Conservation (phyloP, 2,113 vertebrate species). For the Trichechus manatus region DNA sequence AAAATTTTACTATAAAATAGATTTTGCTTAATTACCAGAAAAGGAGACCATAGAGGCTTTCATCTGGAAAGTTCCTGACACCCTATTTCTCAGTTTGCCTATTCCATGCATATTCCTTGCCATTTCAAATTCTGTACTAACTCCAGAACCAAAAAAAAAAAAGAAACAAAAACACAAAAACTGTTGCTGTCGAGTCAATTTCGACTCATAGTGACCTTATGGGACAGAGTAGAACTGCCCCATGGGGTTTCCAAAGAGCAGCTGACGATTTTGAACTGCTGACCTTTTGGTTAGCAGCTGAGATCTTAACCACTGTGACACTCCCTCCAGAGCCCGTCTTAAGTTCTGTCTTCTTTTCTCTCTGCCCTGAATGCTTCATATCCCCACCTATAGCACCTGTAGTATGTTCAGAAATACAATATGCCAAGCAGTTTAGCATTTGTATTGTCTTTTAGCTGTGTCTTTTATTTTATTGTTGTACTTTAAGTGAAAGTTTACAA, state of each 20-base stretch:
- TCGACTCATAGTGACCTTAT: too few species aligned
- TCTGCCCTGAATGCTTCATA: neutral
- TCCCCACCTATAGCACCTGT: rapidly evolving
- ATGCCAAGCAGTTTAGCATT: neutral
- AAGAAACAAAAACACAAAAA: too few species aligned
- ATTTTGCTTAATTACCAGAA: conserved; percentile 44
- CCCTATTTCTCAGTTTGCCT: neutral
- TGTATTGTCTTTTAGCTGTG: neutral
- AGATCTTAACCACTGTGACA: too few species aligned
- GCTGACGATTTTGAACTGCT: too few species aligned
- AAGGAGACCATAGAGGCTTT: neutral
- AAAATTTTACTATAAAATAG: conserved; percentile 24
- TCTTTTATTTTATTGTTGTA: neutral
- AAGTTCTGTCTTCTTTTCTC: neutral
- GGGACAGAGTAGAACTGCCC: too few species aligned
- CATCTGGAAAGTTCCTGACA: neutral
- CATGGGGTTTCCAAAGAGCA: too few species aligned
- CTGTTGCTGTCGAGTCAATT: too few species aligned
- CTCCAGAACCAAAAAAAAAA: too few species aligned
- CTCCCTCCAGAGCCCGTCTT: neutral
- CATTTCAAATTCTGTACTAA: neutral
- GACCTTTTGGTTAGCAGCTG: too few species aligned
- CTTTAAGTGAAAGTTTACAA: too few species aligned
- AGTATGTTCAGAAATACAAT: rapidly evolving
- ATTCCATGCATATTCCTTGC: neutral